Evolutionary conservation across 2,888 invertebrate genomes (phyloP).

Genomic region (Actias luna): DNA sequence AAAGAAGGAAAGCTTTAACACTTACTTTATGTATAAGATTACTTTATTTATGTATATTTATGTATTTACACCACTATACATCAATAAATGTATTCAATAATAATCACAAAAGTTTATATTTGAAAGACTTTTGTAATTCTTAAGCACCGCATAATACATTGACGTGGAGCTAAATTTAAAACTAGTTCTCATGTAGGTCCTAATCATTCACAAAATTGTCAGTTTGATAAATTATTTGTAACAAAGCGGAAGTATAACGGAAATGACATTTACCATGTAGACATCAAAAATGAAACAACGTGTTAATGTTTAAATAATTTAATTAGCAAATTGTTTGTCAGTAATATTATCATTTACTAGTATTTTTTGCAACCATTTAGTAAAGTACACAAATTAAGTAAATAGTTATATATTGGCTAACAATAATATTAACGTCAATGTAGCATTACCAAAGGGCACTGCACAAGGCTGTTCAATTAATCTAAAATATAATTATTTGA

Average conservation of each 20-base stretch:
- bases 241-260: background rate
- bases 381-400: background rate
- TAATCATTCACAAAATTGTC: background rate
- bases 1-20: too few species aligned
- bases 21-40: too few species aligned
- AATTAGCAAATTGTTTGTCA: background rate
- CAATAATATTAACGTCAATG: background rate
- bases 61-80: too few species aligned
- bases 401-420: background rate
- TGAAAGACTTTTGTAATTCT: too few species aligned
- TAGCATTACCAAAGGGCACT: background rate
- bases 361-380: background rate
- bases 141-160: background rate
- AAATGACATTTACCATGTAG: background rate
- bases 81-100: too few species aligned
- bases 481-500: background rate
- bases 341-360: background rate
- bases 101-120: too few species aligned
- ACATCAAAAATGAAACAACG: background rate
- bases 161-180: background rate
- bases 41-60: too few species aligned
- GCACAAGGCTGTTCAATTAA: background rate
- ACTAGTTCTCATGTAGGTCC: background rate
- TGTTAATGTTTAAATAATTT: background rate
- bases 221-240: background rate